Base-by-base conservation (phyloP, 2,888 invertebrate genomes). In the Digitonthophagus gazella region DNA sequence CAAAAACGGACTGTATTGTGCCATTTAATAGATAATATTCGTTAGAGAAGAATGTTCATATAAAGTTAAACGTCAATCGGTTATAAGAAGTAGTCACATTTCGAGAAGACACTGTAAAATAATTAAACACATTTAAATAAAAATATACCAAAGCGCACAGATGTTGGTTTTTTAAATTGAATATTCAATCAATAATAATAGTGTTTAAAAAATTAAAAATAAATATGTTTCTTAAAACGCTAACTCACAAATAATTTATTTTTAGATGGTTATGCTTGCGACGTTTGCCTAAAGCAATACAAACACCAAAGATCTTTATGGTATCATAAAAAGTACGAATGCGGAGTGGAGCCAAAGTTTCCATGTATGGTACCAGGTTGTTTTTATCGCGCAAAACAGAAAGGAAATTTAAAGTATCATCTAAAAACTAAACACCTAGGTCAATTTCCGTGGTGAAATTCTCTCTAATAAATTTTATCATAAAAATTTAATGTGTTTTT, bases 331-430 rank as follows among this genome's bases (percentile, higher is more conserved):
- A 64, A 64, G 16, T 28, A 64, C 22, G 64, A 64, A 14, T 64
- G 64, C 14, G 64, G 64, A 8, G 15, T 64, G 1, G 15, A 64
- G 8, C 64, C 64, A 19, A 64, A 64, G 44, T 64, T 64, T 64
- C n/a, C 3, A 14, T 64, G 44, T 28, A 64, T 28, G 5, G 18
- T 18, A 8, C 19, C 18, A 16, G 61, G 61, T 61, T 61, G 61
- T 20, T 2, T 18, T 5, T 61, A n/a, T 20, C 8, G 6, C 5
- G 5, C 61, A 16, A 18, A 15, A 61, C 61, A 18, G n/a, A 61
- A 61, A 18, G 61, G 61, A 11, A 61, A 61, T 14, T n/a, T 61
- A n/a, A 61, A 61, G 8, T 4, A 18, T 4, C 18, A 61, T 20
- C 4, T 61, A 20, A 5, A 19, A 15, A 61, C 3, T n/a, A 18